These are phyloP conservation scores for Archegozetes longisetosus DNA, from an alignment of 1,140 invertebrate species.

Conservation along the genomic window DNA sequence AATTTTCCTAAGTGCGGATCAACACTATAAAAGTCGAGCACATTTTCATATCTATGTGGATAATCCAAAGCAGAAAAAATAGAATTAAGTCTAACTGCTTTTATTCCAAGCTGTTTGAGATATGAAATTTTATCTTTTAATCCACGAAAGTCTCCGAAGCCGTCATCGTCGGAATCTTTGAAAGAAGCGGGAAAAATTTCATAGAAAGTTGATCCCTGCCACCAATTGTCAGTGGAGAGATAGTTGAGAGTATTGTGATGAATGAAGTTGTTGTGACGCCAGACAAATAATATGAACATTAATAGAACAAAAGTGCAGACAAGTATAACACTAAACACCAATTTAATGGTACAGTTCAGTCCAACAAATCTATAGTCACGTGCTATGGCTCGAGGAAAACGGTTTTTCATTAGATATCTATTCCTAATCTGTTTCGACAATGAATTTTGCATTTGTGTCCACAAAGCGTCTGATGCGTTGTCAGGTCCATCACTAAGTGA, in stretches of 20 bases:
- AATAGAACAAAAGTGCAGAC: neutral
- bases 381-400: neutral
- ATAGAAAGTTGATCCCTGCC: constrained; percentile 60
- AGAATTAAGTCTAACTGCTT: constrained; percentile 50
- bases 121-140: constrained; percentile 18
- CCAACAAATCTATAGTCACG: neutral
- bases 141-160: constrained; percentile 23
- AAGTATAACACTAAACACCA: neutral
- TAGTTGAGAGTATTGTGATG: neutral
- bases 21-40: constrained; percentile 42
- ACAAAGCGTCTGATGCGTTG: neutral
- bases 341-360: neutral
- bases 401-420: constrained; percentile 5
- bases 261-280: neutral
- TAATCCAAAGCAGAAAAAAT: constrained; percentile 51
- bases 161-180: constrained; percentile 44
- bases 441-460: constrained; percentile 10
- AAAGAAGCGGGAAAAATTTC: constrained; percentile 67
- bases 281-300: neutral
- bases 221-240: constrained; percentile 39
- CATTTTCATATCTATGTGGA: constrained; percentile 47
- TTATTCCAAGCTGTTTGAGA: constrained; percentile 40
- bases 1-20: constrained; percentile 44
- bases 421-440: constrained; percentile 5
- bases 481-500: neutral